Percentiles rank a stretch among this genome's conserved stretches.
These are phyloP conservation scores for Goniozus legneri DNA, from an alignment of 1,140 invertebrate genomes.

Conservation along the genomic window DNA sequence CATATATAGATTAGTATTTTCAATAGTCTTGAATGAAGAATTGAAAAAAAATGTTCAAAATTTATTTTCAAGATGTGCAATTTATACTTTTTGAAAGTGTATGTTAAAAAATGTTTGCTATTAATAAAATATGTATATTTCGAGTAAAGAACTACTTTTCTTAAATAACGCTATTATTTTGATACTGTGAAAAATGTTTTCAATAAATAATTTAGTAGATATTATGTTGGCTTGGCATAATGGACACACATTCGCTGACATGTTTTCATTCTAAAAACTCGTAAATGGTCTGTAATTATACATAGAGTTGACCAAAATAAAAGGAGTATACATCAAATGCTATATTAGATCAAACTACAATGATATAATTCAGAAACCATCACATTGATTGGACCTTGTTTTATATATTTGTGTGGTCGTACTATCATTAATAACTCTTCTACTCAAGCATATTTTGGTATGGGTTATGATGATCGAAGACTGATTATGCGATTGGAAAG, in stretches of 20 bases:
- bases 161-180: too few relatives aligned
- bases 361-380: slow-evolving; percentile 47
- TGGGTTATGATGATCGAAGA: slow-evolving; percentile 36
- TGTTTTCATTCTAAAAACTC: slow-evolving; percentile 37
- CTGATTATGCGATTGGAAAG: slow-evolving; percentile 44
- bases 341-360: slow-evolving; percentile 39
- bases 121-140: too few relatives aligned
- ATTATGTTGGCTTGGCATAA: slow-evolving; percentile 47
- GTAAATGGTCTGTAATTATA: slow-evolving; percentile 27
- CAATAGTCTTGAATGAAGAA: background rate
- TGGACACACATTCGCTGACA: slow-evolving; percentile 26
- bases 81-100: too few relatives aligned
- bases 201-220: too few relatives aligned
- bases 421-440: slow-evolving; percentile 13
- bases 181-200: too few relatives aligned
- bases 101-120: too few relatives aligned
- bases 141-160: too few relatives aligned
- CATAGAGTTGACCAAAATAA: slow-evolving; percentile 29
- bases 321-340: slow-evolving; percentile 38
- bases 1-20: too few relatives aligned
- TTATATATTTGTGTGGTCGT: slow-evolving; percentile 34
- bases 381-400: slow-evolving; percentile 34
- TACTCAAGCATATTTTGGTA: slow-evolving; percentile 38
- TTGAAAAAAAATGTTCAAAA: background rate
- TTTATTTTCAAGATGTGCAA: background rate